Conservation (phyloP, 2,797 vertebrate species). For the Enteromius paludinosus region DNA sequence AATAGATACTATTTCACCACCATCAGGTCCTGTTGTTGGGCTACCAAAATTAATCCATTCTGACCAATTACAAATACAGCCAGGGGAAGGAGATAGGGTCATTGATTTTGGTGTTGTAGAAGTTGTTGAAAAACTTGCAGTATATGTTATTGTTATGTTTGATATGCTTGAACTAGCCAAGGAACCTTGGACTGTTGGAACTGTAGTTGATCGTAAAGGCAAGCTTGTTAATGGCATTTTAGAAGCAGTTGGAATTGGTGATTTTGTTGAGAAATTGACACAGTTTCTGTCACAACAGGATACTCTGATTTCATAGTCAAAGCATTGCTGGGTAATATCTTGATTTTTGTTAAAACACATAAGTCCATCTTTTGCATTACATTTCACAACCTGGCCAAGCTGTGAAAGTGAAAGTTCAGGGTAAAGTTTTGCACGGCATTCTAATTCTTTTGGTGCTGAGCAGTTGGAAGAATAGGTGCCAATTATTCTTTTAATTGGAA, state of each 20-base stretch:
- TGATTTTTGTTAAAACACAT: slow-evolving; percentile 42
- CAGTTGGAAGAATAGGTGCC: background rate
- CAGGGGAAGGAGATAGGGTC: background rate
- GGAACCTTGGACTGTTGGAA: background rate
- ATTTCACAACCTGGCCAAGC: slow-evolving; percentile 44
- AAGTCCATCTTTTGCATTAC: slow-evolving; percentile 28
- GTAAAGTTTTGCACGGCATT: slow-evolving; percentile 51
- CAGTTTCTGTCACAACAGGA: slow-evolving; percentile 48
- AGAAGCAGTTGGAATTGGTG: background rate
- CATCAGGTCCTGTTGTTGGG: slow-evolving; percentile 35
- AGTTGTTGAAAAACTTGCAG: background rate
- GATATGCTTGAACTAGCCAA: background rate
- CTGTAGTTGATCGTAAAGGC: background rate
- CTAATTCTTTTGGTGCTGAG: background rate
- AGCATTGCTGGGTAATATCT: slow-evolving; percentile 28
- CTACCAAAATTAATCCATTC: slow-evolving; percentile 49
- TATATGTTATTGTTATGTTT: background rate
- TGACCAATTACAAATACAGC: slow-evolving; percentile 2
- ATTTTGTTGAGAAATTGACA: background rate
- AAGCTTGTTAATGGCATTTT: background rate
- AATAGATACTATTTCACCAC: slow-evolving; percentile 40
- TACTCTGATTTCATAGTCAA: slow-evolving; percentile 49
- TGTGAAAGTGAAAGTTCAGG: slow-evolving; percentile 34
- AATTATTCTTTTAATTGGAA: slow-evolving; percentile 29
- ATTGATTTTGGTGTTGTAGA: background rate